Percentiles rank a stretch among this genome's conserved stretches.
Evolutionary conservation across 2,113 vertebrate genomes (phyloP).

Genomic region (Eulacestoma nigropectus): DNA sequence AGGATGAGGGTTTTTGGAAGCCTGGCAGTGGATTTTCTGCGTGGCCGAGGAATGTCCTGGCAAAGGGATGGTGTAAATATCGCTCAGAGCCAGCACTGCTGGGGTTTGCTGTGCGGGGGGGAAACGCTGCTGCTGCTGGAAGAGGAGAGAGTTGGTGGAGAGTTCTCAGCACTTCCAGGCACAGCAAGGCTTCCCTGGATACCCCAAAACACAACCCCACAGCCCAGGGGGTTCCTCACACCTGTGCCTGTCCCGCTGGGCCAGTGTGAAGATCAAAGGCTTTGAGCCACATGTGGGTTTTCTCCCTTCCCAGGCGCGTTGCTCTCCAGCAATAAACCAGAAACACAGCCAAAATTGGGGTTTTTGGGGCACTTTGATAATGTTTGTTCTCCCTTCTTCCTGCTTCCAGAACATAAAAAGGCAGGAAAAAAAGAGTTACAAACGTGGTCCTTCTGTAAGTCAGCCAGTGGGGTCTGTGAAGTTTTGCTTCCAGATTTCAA

Average conservation of each 20-base stretch:
- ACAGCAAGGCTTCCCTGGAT: background rate
- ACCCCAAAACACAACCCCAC: background rate
- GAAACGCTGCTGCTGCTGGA: background rate
- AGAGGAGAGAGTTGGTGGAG: rapidly evolving
- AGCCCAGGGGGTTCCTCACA: background rate
- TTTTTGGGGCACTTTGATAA: background rate
- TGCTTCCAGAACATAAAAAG: slow-evolving; percentile 4
- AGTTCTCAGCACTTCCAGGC: background rate
- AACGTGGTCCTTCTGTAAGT: background rate
- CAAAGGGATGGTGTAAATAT: background rate
- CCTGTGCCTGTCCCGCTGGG: background rate
- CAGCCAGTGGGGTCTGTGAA: background rate
- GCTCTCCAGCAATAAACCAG: background rate
- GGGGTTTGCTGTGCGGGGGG: background rate
- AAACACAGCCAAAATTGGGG: background rate
- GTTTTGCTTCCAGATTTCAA: slow-evolving; percentile 7
- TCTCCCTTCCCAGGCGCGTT: background rate
- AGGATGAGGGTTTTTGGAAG: background rate
- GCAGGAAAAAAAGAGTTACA: background rate
- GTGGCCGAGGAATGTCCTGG: background rate
- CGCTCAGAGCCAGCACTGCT: background rate
- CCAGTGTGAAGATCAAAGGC: background rate
- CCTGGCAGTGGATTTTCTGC: background rate
- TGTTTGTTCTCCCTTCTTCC: background rate
- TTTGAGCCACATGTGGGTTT: background rate